Percentiles rank a stretch among this genome's conserved stretches.
Conservation (phyloP, 2,888 invertebrate species). For the Coenonympha arcania region DNA sequence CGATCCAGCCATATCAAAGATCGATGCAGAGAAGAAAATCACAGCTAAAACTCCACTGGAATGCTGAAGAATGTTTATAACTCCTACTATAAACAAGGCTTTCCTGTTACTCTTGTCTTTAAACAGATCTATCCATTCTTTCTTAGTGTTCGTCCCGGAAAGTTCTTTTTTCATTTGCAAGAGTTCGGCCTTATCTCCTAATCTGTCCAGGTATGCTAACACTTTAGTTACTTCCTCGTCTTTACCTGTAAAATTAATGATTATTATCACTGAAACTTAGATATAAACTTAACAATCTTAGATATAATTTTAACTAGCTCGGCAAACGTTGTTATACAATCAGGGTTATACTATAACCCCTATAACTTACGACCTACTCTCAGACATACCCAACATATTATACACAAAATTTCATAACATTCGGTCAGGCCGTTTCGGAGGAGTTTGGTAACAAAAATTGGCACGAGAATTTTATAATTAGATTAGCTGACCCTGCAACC, state of each 20-base stretch:
- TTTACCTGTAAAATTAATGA: conserved; percentile 34
- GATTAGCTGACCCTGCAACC: too few species aligned
- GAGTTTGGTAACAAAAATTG: too few species aligned
- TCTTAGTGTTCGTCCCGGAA: conserved; percentile 21
- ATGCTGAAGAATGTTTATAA: conserved; percentile 32
- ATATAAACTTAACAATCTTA: background rate
- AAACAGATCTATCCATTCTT: conserved; percentile 38
- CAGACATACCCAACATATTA: too few species aligned
- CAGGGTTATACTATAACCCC: too few species aligned
- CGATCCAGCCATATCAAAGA: conserved; percentile 24
- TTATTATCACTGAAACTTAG: background rate
- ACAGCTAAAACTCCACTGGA: conserved; percentile 20
- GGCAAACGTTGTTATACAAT: too few species aligned
- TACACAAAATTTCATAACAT: too few species aligned
- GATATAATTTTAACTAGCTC: too few species aligned
- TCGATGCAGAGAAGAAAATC: conserved; percentile 20
- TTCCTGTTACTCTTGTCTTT: conserved; percentile 38
- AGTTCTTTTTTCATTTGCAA: conserved; percentile 28
- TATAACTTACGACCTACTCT: too few species aligned
- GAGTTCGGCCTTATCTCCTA: conserved; percentile 36
- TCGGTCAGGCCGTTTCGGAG: too few species aligned
- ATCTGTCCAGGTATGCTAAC: conserved; percentile 36
- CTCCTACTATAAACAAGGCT: conserved; percentile 38
- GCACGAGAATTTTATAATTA: too few species aligned
- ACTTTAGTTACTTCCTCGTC: conserved; percentile 4